These are phyloP conservation scores for Lydus trimaculatus DNA, from an alignment of 2,888 invertebrate species.

Conservation along the genomic window DNA sequence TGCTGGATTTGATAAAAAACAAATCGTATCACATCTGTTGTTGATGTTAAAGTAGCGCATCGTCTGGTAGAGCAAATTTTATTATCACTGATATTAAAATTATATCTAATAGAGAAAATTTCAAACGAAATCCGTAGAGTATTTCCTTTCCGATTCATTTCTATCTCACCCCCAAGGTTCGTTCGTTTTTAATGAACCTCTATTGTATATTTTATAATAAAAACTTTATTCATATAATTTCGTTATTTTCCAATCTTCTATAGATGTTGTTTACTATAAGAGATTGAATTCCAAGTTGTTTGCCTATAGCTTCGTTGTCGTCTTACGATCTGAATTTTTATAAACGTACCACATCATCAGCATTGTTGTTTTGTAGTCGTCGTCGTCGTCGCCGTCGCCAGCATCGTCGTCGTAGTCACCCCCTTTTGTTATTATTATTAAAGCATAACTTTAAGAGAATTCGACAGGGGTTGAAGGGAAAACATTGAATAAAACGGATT, in stretches of 20 bases:
- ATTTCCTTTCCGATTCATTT: background rate
- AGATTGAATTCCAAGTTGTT: constrained; percentile 30
- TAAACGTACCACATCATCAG: constrained; percentile 3
- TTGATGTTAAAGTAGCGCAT: background rate
- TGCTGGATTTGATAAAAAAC: background rate
- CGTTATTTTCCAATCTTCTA: constrained; percentile 25
- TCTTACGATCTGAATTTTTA: constrained; percentile 24
- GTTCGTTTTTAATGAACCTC: background rate
- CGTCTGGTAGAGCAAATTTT: background rate
- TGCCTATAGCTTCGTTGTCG: constrained; percentile 18
- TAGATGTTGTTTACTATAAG: constrained; percentile 18
- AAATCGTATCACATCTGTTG: constrained; percentile 3
- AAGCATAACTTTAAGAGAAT: constrained; percentile 10
- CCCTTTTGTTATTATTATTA: constrained; percentile 18
- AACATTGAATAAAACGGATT: too few species aligned
- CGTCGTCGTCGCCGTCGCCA: constrained; percentile 11
- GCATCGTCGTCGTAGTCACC: constrained; percentile 14
- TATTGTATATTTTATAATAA: background rate
- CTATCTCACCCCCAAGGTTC: background rate
- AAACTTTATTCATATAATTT: constrained; percentile 19
- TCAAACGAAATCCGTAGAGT: too few species aligned
- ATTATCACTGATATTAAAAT: background rate
- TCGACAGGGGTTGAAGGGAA: constrained; percentile 7
- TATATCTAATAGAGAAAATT: background rate
- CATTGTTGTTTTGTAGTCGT: constrained; percentile 6